Percentiles rank a stretch among this genome's conserved stretches.
Conservation (phyloP, 30 jellyfish, hydroid and myxozoan species). For the Cassiopea andromeda region DNA sequence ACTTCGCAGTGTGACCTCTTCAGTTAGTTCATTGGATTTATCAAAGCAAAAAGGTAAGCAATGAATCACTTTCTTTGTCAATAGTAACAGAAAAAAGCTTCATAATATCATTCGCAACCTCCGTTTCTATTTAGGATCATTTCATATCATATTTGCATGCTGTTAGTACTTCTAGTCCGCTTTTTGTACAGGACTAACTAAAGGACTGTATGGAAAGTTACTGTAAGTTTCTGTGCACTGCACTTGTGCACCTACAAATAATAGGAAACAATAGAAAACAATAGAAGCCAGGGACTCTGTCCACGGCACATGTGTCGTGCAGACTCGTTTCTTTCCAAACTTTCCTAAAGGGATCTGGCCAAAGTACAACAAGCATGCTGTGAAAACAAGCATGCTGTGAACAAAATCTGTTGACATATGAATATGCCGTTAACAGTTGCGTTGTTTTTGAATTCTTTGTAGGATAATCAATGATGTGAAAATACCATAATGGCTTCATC, state of each 20-base stretch:
- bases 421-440: conserved; percentile 32
- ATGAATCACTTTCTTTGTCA: conserved; percentile 2
- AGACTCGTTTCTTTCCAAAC: not conserved
- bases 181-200: not conserved
- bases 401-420: conserved; percentile 30
- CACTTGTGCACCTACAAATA: too few relatives aligned
- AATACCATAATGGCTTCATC: not conserved
- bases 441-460: not conserved
- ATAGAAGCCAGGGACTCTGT: too few relatives aligned
- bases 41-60: conserved; percentile 17
- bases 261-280: too few relatives aligned
- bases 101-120: not conserved
- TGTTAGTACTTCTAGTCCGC: not conserved
- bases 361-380: conserved; percentile 6
- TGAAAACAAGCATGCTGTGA: conserved; percentile 22
- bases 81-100: not conserved
- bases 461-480: conserved; percentile 1
- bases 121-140: not conserved
- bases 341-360: not conserved
- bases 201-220: too few relatives aligned
- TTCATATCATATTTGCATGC: conserved; percentile 3
- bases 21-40: not conserved
- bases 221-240: too few relatives aligned
- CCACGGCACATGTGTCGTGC: too few relatives aligned
- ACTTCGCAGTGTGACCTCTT: conserved; percentile 9